Conservation (phyloP, 2,797 vertebrate genomes). For the Miichthys miiuy region DNA sequence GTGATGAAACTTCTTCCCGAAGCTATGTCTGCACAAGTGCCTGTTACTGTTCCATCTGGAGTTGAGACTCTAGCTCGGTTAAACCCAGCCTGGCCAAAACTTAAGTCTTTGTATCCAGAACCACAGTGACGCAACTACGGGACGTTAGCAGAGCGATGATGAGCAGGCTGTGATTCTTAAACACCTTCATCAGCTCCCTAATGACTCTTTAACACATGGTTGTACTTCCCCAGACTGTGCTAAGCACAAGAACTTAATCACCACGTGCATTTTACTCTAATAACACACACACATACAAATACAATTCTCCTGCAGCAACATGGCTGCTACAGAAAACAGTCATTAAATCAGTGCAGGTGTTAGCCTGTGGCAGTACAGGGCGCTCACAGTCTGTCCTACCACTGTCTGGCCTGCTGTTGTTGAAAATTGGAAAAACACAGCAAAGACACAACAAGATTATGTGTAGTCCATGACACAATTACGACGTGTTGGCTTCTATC, state of each 20-base stretch:
- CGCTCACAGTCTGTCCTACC: constrained; percentile 39
- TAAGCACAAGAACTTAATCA: constrained; percentile 81
- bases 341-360: constrained; percentile 85
- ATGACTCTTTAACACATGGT: constrained; percentile 87
- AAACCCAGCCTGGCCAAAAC: constrained; percentile 68
- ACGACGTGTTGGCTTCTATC: constrained; percentile 29
- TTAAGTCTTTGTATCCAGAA: constrained; percentile 79
- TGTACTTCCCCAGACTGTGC: constrained; percentile 81
- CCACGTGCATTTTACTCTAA: constrained; percentile 84
- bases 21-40: constrained; percentile 47
- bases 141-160: constrained; percentile 77
- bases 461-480: constrained; percentile 26
- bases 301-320: constrained; percentile 79
- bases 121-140: constrained; percentile 81
- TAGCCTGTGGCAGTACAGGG: constrained; percentile 69
- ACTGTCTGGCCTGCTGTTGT: constrained; percentile 56
- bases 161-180: constrained; percentile 79
- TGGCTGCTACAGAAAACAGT: constrained; percentile 83
- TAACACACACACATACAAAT: constrained; percentile 76
- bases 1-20: constrained; percentile 51
- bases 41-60: constrained; percentile 62
- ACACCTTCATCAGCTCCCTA: constrained; percentile 85
- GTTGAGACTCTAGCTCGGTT: constrained; percentile 64
- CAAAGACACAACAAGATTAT: constrained; percentile 44
- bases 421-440: constrained; percentile 28